Conservation (phyloP, 30 jellyfish, hydroid and myxozoan genomes). For the Haliclystus octoradiatus region DNA sequence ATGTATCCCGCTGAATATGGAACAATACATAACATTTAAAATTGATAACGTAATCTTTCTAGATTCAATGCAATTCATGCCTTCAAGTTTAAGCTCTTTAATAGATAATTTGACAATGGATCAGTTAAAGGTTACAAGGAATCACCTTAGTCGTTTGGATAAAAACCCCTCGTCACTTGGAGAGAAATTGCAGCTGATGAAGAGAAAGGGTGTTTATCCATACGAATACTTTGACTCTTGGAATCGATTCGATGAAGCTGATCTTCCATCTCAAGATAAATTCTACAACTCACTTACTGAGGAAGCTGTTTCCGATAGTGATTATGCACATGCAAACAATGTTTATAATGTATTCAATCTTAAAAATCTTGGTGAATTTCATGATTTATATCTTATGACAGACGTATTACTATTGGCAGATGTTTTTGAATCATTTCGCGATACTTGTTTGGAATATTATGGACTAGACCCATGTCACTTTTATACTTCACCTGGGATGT, state of each 20-base stretch:
- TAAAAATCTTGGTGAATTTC: slow-evolving; percentile 16
- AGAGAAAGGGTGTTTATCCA: slow-evolving; percentile 56
- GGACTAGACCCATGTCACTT: background rate
- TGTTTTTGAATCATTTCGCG: background rate
- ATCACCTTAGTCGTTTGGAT: background rate
- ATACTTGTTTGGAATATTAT: background rate
- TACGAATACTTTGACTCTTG: slow-evolving; percentile 42
- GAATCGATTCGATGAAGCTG: slow-evolving; percentile 6
- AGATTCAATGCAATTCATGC: slow-evolving; percentile 26
- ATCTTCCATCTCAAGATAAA: slow-evolving; percentile 24
- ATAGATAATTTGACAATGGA: slow-evolving; percentile 9
- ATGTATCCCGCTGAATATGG: slow-evolving; percentile 25
- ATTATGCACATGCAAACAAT: slow-evolving; percentile 25
- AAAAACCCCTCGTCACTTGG: background rate
- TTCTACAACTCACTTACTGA: slow-evolving; percentile 11
- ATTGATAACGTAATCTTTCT: slow-evolving; percentile 12
- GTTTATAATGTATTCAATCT: slow-evolving; percentile 12
- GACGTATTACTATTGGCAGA: slow-evolving; percentile 24
- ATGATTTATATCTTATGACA: slow-evolving; percentile 19
- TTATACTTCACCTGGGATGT: background rate
- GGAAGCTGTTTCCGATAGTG: slow-evolving; percentile 11
- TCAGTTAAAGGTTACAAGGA: slow-evolving; percentile 2
- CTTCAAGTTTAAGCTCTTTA: slow-evolving; percentile 15
- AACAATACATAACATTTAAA: slow-evolving; percentile 21
- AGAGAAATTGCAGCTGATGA: background rate